phyloP scores from a whole-genome alignment of 2,888 invertebrate species.

The Drosophila histrio region DNA sequence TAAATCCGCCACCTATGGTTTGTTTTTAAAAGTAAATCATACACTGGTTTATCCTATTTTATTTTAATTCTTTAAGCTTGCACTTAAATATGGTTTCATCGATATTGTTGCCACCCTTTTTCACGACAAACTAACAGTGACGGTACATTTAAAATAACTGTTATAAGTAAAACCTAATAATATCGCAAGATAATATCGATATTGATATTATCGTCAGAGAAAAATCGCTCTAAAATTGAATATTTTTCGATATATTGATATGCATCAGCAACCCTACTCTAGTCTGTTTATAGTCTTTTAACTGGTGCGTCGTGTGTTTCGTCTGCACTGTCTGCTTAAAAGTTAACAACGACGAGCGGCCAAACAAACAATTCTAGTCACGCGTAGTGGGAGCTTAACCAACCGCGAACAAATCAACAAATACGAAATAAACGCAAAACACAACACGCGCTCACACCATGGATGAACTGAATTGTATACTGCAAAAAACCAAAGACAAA shows the following conservation, averaged over 20 bases:
- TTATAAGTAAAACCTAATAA: no score
- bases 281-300: constrained; percentile 61
- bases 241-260: constrained; percentile 21
- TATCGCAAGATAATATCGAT: no score
- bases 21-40: no score
- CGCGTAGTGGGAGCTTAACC: constrained; percentile 43
- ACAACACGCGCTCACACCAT: constrained; percentile 62
- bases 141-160: no score
- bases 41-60: no score
- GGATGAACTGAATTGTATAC: constrained; percentile 82
- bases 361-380: constrained; percentile 62
- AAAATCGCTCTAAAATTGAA: no score
- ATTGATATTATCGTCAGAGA: no score
- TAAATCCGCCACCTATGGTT: no score
- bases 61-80: no score
- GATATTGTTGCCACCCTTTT: no score
- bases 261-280: constrained; percentile 25
- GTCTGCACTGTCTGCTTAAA: constrained; percentile 8
- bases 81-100: no score
- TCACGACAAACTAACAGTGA: no score
- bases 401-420: constrained; percentile 22
- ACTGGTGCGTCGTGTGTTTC: constrained; percentile 39
- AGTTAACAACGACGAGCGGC: constrained; percentile 26
- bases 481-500: constrained; percentile 85
- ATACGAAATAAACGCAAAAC: constrained; percentile 32